A percentile compares a stretch with the other conserved stretches of the same genome.
Conservation (phyloP, 2,113 vertebrate genomes). For the Hystrix cristata region DNA sequence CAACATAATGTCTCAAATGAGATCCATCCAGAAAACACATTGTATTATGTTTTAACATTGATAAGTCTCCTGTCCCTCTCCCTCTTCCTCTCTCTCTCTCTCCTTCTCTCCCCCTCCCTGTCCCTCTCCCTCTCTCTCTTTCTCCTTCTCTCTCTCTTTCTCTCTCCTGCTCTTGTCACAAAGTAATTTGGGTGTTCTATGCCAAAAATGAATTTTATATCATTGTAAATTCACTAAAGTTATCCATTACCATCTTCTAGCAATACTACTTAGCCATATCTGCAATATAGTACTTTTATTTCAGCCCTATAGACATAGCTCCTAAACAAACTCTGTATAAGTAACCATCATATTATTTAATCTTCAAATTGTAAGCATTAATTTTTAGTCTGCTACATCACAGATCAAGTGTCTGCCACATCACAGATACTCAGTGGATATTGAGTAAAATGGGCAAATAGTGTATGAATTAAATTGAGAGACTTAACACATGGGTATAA, state of each 20-base stretch:
- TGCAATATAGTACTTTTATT: background rate
- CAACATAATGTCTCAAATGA: background rate
- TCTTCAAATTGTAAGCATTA: background rate
- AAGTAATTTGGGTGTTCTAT: background rate
- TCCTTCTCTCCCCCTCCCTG: background rate
- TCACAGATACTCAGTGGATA: background rate
- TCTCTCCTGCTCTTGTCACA: background rate
- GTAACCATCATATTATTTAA: background rate
- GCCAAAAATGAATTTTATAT: background rate
- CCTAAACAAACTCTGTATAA: background rate
- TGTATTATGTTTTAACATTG: background rate
- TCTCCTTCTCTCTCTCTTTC: too few relatives aligned
- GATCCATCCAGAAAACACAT: background rate
- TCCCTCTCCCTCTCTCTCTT: background rate
- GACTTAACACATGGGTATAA: background rate
- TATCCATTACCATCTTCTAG: background rate
- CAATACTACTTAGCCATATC: background rate
- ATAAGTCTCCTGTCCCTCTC: background rate
- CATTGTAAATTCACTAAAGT: background rate
- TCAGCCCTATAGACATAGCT: background rate
- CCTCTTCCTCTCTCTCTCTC: background rate
- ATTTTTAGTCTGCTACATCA: background rate
- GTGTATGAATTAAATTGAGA: background rate
- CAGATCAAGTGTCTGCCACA: background rate
- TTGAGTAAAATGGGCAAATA: background rate